Conservation (phyloP, 1,140 invertebrate species). For the Ptiloglossa arizonensis region DNA sequence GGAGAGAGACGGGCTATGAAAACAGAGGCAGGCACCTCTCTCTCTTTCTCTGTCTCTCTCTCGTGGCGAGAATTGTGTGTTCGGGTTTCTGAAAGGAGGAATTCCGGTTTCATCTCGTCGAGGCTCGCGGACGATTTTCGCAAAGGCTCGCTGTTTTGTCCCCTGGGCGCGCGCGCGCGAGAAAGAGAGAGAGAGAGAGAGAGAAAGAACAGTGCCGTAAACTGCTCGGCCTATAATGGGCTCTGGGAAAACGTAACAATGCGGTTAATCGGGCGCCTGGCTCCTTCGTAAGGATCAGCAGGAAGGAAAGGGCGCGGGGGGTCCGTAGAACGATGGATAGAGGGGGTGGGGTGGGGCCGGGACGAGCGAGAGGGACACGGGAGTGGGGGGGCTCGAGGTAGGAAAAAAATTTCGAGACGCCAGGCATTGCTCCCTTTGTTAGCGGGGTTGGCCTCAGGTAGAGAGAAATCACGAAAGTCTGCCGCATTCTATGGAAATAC, state of each 20-base stretch:
- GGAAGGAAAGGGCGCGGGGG: not conserved
- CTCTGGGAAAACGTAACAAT: constrained; percentile 62
- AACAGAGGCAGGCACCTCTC: too few species aligned
- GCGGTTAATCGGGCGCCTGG: constrained; percentile 61
- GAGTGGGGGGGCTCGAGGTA: not conserved
- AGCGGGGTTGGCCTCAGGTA: constrained; percentile 35
- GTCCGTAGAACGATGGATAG: not conserved
- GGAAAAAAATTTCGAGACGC: constrained; percentile 50
- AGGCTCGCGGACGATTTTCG: constrained; percentile 7
- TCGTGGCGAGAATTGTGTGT: not conserved
- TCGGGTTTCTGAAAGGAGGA: not conserved
- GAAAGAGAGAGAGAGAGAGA: not conserved
- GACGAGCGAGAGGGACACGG: not conserved
- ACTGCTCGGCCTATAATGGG: constrained; percentile 44
- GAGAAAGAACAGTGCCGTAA: constrained; percentile 4
- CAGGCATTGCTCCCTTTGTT: constrained; percentile 51
- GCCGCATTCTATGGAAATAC: constrained; percentile 61
- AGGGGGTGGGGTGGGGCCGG: not conserved
- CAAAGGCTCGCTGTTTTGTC: not conserved
- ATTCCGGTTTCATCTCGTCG: constrained; percentile 12
- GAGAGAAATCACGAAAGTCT: constrained; percentile 60
- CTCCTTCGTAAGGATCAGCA: constrained; percentile 16
- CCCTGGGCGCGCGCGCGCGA: too few species aligned
- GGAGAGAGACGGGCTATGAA: too few species aligned
- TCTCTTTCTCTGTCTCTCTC: not conserved